Conservation (phyloP, 37 sponge, comb jelly and placozoan genomes). For the Haliclona indistincta region DNA sequence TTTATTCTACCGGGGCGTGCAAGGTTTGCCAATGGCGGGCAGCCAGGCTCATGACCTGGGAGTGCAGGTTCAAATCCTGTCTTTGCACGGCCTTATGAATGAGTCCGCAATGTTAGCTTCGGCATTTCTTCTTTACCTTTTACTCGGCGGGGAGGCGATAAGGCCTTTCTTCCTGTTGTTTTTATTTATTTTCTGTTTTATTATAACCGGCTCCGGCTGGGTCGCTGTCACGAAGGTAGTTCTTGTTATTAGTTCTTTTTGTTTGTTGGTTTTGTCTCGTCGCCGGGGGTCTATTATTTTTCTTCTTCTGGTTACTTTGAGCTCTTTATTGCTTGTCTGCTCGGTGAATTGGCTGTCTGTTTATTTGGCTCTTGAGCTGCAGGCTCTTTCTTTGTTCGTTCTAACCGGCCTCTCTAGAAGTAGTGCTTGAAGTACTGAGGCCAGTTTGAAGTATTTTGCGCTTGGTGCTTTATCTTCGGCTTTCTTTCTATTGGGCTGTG, state of each 20-base stretch:
- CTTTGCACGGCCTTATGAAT: slow-evolving; percentile 32
- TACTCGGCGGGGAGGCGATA: slow-evolving; percentile 41
- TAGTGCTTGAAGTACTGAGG: slow-evolving; percentile 64
- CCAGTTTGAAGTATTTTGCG: slow-evolving; percentile 70
- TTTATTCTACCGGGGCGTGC: background rate
- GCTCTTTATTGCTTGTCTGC: slow-evolving; percentile 70
- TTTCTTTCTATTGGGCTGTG: slow-evolving; percentile 70
- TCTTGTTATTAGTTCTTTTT: background rate
- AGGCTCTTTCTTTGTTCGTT: slow-evolving; percentile 62
- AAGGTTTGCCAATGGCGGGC: slow-evolving; percentile 60
- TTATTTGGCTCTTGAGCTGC: slow-evolving; percentile 71
- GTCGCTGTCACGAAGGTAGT: background rate
- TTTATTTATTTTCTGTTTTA: no score
- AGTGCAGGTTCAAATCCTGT: slow-evolving; percentile 71
- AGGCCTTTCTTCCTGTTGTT: background rate
- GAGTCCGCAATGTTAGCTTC: slow-evolving; percentile 57
- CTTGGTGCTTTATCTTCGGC: slow-evolving; percentile 70
- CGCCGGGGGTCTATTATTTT: slow-evolving; percentile 41
- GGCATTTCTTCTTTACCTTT: slow-evolving; percentile 49
- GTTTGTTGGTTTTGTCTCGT: background rate
- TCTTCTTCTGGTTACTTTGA: slow-evolving; percentile 55
- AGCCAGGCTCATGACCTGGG: slow-evolving; percentile 66
- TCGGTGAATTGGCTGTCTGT: slow-evolving; percentile 67
- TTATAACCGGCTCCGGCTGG: background rate
- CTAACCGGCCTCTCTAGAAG: slow-evolving; percentile 55